Evolutionary conservation across 2,888 invertebrate species (phyloP).

Genomic region (Polyommatus icarus): DNA sequence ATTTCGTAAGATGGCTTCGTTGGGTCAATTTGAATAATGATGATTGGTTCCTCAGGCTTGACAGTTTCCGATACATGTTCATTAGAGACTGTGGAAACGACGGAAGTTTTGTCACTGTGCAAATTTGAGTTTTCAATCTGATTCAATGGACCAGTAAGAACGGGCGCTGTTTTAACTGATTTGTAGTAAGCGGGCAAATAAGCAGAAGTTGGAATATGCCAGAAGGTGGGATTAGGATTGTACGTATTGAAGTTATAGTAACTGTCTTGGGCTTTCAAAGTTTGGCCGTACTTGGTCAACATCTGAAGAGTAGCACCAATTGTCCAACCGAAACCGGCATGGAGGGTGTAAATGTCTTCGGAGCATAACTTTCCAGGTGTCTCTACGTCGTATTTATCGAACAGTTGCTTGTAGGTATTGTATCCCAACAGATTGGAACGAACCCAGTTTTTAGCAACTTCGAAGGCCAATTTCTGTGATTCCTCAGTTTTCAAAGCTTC

Average conservation of each 20-base stretch:
- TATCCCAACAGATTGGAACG: conserved; percentile 83
- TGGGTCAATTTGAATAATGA: conserved; percentile 8
- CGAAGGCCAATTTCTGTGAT: conserved; percentile 81
- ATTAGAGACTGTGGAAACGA: background rate
- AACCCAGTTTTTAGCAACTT: conserved; percentile 85
- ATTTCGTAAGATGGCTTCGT: conserved; percentile 11
- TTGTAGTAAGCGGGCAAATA: conserved; percentile 29
- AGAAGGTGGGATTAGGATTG: conserved; percentile 4
- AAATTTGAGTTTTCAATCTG: background rate
- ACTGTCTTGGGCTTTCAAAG: conserved; percentile 20
- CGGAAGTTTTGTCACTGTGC: background rate
- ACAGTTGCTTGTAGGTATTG: conserved; percentile 82
- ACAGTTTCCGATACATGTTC: conserved; percentile 1
- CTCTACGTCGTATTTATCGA: conserved; percentile 85
- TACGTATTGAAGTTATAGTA: conserved; percentile 25
- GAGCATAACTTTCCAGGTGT: conserved; percentile 83
- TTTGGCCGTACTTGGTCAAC: conserved; percentile 29
- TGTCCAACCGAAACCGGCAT: conserved; percentile 89
- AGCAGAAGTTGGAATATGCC: conserved; percentile 15
- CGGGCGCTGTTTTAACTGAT: conserved; percentile 6
- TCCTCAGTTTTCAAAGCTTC: conserved; percentile 80
- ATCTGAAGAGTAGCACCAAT: conserved; percentile 76
- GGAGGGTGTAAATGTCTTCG: conserved; percentile 89
- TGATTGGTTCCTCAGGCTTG: conserved; percentile 4
- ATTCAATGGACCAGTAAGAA: background rate